Evolutionary conservation across 2,797 vertebrate species (phyloP), one percentile per base, ranked within the genome.

Genomic region (Cynodonichthys magdalenae): DNA sequence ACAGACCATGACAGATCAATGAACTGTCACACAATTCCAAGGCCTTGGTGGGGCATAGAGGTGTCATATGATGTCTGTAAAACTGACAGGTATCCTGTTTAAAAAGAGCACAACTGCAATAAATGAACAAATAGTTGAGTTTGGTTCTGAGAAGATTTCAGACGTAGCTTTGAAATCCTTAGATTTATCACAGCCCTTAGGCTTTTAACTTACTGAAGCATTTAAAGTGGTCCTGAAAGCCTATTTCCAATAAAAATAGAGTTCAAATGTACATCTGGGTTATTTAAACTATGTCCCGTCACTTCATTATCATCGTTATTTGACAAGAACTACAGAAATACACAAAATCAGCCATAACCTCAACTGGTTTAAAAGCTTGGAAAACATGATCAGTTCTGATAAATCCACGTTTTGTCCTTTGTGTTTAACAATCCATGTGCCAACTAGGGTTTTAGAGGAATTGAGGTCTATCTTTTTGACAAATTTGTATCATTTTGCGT

Each of bases 1-100:
- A 53, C 59, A 78, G 59, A 60, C 59, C 69, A 47, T 63, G 80
- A 80, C 74, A 69, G 69, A 80, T 86, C 78, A 75, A 74, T 77
- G 63, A 75, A 53, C 62, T 54, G 60, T 60, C 73, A 39, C 56
- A 68, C 63, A 69, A 51, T 52, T 74, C 59, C 53, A 58, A 65
- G 49, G 65, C 36, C 57, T 24, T 29, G 53, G 51, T 34, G 29
- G 11, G 1, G 19, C 44, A 65, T 73, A 68, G 71, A 71, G 69
- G 80, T 71, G 60, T 71, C 49, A 61, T 57, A 70, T 64, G 47
- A 68, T 20, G 48, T 41, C 5, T 41, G 12, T 3, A 14, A 12
- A 2, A 12, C 12, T 3, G 2, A 39, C 10, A 11, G 11, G 11
- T 39, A 39, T 14, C 12, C 11, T 14, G 36, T 39, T 39, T 12